These are phyloP conservation scores for Willisornis vidua DNA, from an alignment of 2,113 vertebrate species.

Conservation along the genomic window DNA sequence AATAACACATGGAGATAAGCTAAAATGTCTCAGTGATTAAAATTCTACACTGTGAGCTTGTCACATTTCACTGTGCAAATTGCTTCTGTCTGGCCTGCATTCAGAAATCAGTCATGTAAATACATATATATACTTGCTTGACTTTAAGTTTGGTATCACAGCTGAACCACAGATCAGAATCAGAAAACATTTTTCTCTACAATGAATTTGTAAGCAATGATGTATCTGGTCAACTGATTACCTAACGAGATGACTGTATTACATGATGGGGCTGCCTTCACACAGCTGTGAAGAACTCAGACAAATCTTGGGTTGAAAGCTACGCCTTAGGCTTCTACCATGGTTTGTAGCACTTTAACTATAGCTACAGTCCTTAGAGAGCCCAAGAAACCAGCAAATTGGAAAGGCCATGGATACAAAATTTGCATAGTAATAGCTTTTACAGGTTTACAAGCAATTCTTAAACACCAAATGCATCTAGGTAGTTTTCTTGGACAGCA, in stretches of 20 bases:
- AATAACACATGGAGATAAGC: slow-evolving; percentile 59
- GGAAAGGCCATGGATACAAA: not conserved
- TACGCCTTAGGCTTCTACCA: not conserved
- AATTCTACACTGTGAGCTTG: slow-evolving; percentile 50
- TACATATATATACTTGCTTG: not conserved
- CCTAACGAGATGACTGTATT: not conserved
- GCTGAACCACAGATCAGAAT: slow-evolving; percentile 7
- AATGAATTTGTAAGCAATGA: not conserved
- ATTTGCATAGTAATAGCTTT: not conserved
- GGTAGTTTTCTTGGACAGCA: not conserved
- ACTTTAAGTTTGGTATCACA: slow-evolving; percentile 36
- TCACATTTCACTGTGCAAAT: slow-evolving; percentile 60
- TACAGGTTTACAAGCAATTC: not conserved
- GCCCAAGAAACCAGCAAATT: not conserved
- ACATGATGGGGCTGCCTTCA: not conserved
- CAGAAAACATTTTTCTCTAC: not conserved
- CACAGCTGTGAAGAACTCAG: not conserved
- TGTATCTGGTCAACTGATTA: slow-evolving; percentile 29
- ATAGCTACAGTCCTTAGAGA: not conserved
- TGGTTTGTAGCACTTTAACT: not conserved
- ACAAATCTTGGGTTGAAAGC: not conserved
- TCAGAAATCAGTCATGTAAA: slow-evolving; percentile 53
- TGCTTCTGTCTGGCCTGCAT: slow-evolving; percentile 56
- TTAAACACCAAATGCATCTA: not conserved
- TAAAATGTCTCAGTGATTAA: slow-evolving; percentile 65